phyloP scores from a whole-genome alignment of 1,140 invertebrate species.

The Aphaenogaster ashmeadi region DNA sequence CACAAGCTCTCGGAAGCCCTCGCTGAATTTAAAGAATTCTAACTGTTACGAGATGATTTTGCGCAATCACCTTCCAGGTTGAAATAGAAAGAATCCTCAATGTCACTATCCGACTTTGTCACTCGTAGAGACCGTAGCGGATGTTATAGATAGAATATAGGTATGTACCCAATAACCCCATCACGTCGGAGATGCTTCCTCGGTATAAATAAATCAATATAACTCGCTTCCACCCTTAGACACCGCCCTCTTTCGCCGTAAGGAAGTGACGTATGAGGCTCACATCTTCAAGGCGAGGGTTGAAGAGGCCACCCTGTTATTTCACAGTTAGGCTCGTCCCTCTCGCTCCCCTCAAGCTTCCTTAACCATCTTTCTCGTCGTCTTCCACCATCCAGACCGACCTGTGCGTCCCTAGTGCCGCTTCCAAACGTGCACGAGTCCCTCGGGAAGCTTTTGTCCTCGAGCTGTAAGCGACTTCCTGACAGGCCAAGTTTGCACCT shows the following conservation, averaged over 20 bases:
- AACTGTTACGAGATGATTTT: conserved; percentile 21
- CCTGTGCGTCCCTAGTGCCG: conserved; percentile 72
- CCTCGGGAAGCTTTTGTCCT: conserved; percentile 87
- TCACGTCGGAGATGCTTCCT: conserved; percentile 76
- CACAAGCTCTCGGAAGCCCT: background rate
- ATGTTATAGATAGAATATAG: conserved; percentile 68
- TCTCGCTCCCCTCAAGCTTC: conserved; percentile 69
- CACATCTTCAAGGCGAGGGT: conserved; percentile 79
- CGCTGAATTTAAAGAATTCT: background rate
- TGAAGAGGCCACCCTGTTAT: conserved; percentile 84
- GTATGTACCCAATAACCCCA: conserved; percentile 84
- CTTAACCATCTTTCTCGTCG: conserved; percentile 76
- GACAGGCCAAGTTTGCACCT: conserved; percentile 87
- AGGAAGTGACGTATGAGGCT: conserved; percentile 85
- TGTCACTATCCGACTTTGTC: conserved; percentile 23
- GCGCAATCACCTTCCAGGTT: background rate
- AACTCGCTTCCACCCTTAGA: conserved; percentile 77
- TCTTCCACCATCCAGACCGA: conserved; percentile 75
- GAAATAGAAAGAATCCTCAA: conserved; percentile 29
- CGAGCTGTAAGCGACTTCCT: conserved; percentile 87
- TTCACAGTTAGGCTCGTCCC: conserved; percentile 86
- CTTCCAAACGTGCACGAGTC: conserved; percentile 82
- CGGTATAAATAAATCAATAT: conserved; percentile 87
- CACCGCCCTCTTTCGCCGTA: conserved; percentile 73
- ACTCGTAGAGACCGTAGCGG: conserved; percentile 7